phyloP scores from a whole-genome alignment of 1,140 invertebrate species.

The Drosophila subpulchrella region DNA sequence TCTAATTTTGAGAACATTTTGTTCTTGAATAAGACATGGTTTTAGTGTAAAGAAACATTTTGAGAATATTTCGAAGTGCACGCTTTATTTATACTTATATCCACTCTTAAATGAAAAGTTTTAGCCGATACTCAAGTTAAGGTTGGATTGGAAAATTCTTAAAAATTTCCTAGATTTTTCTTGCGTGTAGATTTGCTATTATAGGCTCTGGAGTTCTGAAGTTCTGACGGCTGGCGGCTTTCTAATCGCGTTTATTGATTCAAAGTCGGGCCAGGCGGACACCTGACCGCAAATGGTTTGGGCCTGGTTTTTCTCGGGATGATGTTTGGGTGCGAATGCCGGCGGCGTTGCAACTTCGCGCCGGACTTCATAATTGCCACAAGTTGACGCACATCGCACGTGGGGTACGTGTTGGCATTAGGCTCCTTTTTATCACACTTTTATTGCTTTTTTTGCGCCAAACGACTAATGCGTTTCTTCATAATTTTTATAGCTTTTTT shows the following conservation, averaged over 20 bases:
- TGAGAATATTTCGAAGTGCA: no score
- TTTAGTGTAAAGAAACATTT: no score
- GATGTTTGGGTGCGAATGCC: constrained; percentile 63
- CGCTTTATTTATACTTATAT: no score
- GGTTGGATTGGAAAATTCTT: no score
- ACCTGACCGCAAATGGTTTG: constrained; percentile 47
- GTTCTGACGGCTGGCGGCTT: constrained; percentile 36
- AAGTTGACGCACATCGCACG: constrained; percentile 76
- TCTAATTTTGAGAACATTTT: neutral
- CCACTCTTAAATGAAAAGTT: no score
- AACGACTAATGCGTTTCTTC: constrained; percentile 46
- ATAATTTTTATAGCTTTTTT: constrained; percentile 59
- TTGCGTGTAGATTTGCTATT: constrained; percentile 13
- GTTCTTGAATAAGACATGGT: no score
- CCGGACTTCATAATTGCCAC: constrained; percentile 78
- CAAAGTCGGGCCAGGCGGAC: constrained; percentile 47
- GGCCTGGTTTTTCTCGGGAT: constrained; percentile 37
- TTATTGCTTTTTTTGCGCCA: constrained; percentile 58
- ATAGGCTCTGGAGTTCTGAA: constrained; percentile 17
- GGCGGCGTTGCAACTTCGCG: constrained; percentile 56
- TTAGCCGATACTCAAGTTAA: no score
- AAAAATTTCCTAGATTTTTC: neutral
- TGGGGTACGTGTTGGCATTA: constrained; percentile 69
- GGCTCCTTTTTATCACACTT: constrained; percentile 67
- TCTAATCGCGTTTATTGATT: constrained; percentile 63